Evolutionary conservation across 2,888 invertebrate genomes (phyloP), one percentile per base, ranked within the genome.

Genomic region (Hydrotaea cyrtoneurina): DNA sequence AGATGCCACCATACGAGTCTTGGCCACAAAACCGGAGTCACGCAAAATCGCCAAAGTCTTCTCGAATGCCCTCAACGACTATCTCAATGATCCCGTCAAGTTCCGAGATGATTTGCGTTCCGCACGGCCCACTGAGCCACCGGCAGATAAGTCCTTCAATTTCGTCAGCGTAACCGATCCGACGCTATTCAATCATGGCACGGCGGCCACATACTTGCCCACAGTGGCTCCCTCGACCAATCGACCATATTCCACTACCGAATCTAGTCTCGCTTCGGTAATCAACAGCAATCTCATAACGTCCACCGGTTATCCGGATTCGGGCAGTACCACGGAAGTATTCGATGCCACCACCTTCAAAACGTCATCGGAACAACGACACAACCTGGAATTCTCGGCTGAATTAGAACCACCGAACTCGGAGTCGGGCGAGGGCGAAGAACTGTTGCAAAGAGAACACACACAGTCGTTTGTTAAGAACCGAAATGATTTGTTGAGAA

Each of bases 1-100:
- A 93, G 95, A 88, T 94, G 94, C 88, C 23, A 94, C 95, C 0
- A 91, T 95, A 7, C 94, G 94, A 43, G 93, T 92, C 76, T 90
- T 90, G 88, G 93, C 89, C 3, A 90, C 90, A 87, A 89, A 92
- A 85, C 94, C 96, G n/a, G 94, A 95, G 91, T 94, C 97, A 0
- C 93, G 97, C 74, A 96, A 97, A 91, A 91, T 97, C 4, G 97
- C 97, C 0, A 96, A 96, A 92, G 96, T 97, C 3, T 97, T 97
- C 88, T 97, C 97, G 0, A 95, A 96, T 89, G 97, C 97, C 0
- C 92, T 97, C 17, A 96, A 96, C 0, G 96, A 96, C 0, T 97
- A 97, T 87, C 93, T 97, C 4, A 95, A 97, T 91, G 96, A 97
- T 91, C 97, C 97, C 0, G 95, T 95, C n/a, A 95, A 95, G 75